Evolutionary conservation across 35 echinoderm and acorn worm genomes (phyloP).

Genomic region (Lytechinus variegatus): DNA sequence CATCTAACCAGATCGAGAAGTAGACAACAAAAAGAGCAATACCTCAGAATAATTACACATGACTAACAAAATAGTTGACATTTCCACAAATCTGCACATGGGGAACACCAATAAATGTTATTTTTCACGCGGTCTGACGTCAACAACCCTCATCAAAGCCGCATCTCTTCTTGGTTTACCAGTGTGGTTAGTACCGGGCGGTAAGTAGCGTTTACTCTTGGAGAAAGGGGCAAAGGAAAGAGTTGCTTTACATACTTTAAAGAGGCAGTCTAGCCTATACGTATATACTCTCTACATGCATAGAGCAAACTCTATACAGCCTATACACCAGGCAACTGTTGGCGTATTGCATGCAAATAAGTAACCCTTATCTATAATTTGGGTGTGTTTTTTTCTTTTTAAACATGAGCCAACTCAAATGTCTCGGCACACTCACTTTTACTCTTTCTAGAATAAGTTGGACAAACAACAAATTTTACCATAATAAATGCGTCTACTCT

Average conservation of each 20-base stretch:
- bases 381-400: too few relatives aligned
- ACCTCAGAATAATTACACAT: background rate
- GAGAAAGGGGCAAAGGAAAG: background rate
- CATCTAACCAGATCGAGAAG: too few relatives aligned
- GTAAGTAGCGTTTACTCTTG: background rate
- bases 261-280: background rate
- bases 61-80: slow-evolving; percentile 5
- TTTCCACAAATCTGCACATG: background rate
- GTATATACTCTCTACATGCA: too few relatives aligned
- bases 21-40: background rate
- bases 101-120: background rate
- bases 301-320: too few relatives aligned
- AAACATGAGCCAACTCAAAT: too few relatives aligned
- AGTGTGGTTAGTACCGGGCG: background rate
- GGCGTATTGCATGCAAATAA: too few relatives aligned
- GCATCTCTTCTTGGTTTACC: background rate
- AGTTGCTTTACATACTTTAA: background rate
- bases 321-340: too few relatives aligned
- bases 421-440: too few relatives aligned
- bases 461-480: too few relatives aligned
- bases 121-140: slow-evolving; percentile 1
- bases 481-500: too few relatives aligned
- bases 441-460: too few relatives aligned
- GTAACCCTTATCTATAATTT: too few relatives aligned
- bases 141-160: background rate